phyloP scores from a whole-genome alignment of 2,113 vertebrate genomes.

The Cyanocitta stelleri region DNA sequence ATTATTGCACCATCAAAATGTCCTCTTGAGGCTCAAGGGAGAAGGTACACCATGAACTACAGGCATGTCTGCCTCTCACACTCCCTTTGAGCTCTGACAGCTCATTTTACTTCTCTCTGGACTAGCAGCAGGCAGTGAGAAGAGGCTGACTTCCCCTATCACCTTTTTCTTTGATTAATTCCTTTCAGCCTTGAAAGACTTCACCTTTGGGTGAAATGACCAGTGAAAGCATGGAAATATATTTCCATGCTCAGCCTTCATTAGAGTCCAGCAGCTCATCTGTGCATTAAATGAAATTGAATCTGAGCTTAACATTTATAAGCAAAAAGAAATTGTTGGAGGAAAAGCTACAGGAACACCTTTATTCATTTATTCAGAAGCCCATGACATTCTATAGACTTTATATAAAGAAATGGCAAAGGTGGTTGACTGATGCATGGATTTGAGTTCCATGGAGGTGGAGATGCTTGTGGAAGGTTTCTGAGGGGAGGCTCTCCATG shows the following conservation, averaged over 20 bases:
- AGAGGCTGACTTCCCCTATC: not conserved
- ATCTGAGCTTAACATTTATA: not conserved
- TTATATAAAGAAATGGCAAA: not conserved
- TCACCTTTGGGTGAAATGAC: not conserved
- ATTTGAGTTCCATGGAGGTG: not conserved
- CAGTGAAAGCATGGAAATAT: not conserved
- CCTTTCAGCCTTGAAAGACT: not conserved
- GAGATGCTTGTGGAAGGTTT: not conserved
- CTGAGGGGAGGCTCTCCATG: accelerated
- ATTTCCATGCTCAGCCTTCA: not conserved
- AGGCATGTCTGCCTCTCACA: not conserved
- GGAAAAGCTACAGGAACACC: not conserved
- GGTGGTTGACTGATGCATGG: not conserved
- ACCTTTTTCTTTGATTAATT: not conserved
- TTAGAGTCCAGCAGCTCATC: not conserved
- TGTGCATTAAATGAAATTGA: not conserved
- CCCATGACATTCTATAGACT: not conserved
- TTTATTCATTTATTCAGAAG: not conserved
- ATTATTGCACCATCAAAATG: not conserved
- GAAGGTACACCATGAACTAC: not conserved
- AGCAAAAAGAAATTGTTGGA: not conserved
- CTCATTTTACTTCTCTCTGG: not conserved
- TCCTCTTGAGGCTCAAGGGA: not conserved
- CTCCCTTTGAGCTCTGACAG: not conserved
- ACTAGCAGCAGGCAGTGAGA: not conserved